Evolutionary conservation across 37 sponge, comb jelly and placozoan genomes (phyloP).

Genomic region (Hexactinellida sp.): DNA sequence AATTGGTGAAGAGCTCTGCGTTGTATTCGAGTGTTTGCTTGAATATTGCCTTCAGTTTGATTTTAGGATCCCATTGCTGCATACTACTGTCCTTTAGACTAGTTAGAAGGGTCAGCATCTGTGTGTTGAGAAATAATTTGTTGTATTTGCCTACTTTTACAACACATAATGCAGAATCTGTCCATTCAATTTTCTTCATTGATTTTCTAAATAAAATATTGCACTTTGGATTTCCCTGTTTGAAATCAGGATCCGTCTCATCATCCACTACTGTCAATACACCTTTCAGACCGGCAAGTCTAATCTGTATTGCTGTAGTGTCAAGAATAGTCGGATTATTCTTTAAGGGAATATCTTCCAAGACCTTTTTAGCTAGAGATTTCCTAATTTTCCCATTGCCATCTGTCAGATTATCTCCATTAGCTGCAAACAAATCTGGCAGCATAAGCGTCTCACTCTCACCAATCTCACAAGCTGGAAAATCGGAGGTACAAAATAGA

Average conservation of each 20-base stretch:
- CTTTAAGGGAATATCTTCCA: neutral
- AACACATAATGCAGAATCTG: neutral
- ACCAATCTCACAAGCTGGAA: neutral
- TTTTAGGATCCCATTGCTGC: neutral
- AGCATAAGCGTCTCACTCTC: neutral
- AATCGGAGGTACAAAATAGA: neutral
- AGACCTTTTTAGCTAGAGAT: neutral
- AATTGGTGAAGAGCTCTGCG: neutral
- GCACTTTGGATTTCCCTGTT: neutral
- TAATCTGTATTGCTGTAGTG: neutral
- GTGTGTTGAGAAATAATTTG: neutral
- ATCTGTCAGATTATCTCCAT: neutral
- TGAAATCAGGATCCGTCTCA: neutral
- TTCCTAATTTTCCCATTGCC: neutral
- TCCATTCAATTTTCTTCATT: slow-evolving; percentile 7
- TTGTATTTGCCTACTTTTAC: neutral
- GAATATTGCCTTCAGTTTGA: neutral
- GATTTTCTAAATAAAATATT: neutral
- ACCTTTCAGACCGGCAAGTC: neutral
- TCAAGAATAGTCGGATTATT: neutral
- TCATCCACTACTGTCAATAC: neutral
- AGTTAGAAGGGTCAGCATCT: neutral
- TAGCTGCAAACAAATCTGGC: neutral
- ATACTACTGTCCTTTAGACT: neutral
- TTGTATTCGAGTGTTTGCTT: neutral